Conservation (phyloP, 2,797 vertebrate genomes). For the Alfaro cultratus region DNA sequence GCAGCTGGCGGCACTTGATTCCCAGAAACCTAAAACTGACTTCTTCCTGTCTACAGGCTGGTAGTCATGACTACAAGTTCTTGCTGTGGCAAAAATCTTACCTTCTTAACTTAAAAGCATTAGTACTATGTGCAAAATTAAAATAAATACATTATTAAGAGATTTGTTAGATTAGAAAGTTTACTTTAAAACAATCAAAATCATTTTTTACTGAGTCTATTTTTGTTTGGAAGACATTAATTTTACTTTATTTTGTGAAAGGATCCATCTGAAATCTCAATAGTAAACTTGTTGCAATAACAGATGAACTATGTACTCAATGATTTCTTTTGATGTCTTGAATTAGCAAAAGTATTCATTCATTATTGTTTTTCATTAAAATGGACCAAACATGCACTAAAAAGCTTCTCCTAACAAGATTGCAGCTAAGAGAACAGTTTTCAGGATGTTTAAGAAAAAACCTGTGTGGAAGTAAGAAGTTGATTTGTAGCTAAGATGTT, state of each 20-base stretch:
- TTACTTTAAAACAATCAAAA: neutral
- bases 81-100: neutral
- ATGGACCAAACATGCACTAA: neutral
- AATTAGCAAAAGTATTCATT: neutral
- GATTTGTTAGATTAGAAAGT: neutral
- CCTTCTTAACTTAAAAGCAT: neutral
- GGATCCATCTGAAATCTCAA: neutral
- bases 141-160: neutral
- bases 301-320: neutral
- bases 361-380: neutral
- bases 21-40: neutral
- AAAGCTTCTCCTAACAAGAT: neutral
- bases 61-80: neutral
- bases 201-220: neutral
- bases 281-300: neutral
- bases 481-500: neutral
- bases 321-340: neutral
- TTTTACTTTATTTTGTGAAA: neutral
- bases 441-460: neutral
- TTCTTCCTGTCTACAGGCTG: neutral
- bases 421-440: neutral
- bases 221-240: neutral
- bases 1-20: neutral
- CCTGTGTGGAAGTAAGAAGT: neutral
- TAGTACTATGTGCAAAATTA: neutral